Base-by-base conservation (phyloP, 2,113 vertebrate genomes). In the Dasyornis broadbenti region DNA sequence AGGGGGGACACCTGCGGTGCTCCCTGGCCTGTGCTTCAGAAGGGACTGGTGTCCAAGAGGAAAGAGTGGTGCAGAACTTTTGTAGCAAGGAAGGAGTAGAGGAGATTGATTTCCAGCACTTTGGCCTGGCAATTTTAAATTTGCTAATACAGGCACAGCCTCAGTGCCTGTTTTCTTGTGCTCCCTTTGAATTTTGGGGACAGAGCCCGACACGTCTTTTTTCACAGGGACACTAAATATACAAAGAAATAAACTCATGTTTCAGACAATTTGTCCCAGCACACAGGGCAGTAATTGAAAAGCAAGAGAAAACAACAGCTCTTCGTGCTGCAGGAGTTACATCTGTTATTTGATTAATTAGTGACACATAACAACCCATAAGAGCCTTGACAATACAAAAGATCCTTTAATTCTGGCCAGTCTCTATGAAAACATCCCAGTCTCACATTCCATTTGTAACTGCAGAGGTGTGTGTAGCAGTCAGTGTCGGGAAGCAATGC, bases 291-390 rank as follows among this genome's bases (percentile, higher is more conserved):
- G 35, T 30, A 91, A 53, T 61, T 68, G 53, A 72, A 86, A 92
- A 89, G 14, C 47, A 57, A 50, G 21, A 44, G 49, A 52, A 81
- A 91, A 65, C 52, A 79, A n/a, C 56, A 90, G 56, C 21, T 88
- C 78, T 79, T 75, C 50, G 5, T 86, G 37, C 57, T 50, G 65
- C 11, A 42, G 53, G 50, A 93, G 61, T 86, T 88, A 86, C 78
- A 82, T 65, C 53, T 94, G 63, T 71, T 93, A 71, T 82, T 91
- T 72, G 40, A 72, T 49, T 89, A 78, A 92, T 84, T 64, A 84
- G 44, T 65, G 65, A 71, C 44, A 73, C 30, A 23, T 17, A 83
- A 20, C 50, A 79, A 71, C 49, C 60, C 2, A 0, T 50, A 81
- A 79, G 52, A 75, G 28, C 20, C 20, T 50, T 79, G 44, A 28